Percentiles rank a stretch among this genome's conserved stretches.
Conservation (phyloP, 2,797 vertebrate genomes). For the Enteromius afrohamiltoni region DNA sequence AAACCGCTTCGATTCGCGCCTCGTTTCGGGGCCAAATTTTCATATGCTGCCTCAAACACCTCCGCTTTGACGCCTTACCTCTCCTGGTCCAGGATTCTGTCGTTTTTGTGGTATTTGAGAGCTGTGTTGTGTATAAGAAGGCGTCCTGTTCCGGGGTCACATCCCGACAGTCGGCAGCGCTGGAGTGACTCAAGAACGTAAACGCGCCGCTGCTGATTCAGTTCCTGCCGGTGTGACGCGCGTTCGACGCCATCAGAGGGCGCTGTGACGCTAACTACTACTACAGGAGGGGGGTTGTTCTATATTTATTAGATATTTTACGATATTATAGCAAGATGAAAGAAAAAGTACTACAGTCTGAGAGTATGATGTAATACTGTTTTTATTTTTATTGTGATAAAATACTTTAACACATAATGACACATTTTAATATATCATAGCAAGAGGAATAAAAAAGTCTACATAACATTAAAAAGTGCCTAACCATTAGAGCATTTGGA, state of each 20-base stretch:
- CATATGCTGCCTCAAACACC: not conserved
- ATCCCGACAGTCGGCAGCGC: slow-evolving; percentile 82
- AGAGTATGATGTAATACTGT: not conserved
- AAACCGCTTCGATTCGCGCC: not conserved
- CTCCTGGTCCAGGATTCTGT: slow-evolving; percentile 84
- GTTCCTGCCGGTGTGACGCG: slow-evolving; percentile 54
- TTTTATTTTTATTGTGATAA: not conserved
- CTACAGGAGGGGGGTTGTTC: too few species aligned
- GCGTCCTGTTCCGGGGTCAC: slow-evolving; percentile 87
- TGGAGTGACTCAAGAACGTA: slow-evolving; percentile 69
- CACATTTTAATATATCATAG: not conserved
- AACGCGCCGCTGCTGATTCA: slow-evolving; percentile 62
- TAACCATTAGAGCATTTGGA: not conserved
- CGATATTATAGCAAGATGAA: not conserved
- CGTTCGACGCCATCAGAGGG: slow-evolving; percentile 1
- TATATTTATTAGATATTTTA: not conserved
- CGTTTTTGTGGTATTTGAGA: slow-evolving; percentile 79
- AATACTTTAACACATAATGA: not conserved
- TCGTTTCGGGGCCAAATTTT: slow-evolving; percentile 13
- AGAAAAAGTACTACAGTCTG: not conserved
- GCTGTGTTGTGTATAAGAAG: slow-evolving; percentile 79
- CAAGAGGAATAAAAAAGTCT: not conserved
- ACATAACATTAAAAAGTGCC: not conserved
- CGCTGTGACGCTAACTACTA: slow-evolving; percentile 14
- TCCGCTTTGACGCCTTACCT: slow-evolving; percentile 73